Evolutionary conservation across 2,113 vertebrate species (phyloP).

Genomic region (Hyperoodon ampullatus): DNA sequence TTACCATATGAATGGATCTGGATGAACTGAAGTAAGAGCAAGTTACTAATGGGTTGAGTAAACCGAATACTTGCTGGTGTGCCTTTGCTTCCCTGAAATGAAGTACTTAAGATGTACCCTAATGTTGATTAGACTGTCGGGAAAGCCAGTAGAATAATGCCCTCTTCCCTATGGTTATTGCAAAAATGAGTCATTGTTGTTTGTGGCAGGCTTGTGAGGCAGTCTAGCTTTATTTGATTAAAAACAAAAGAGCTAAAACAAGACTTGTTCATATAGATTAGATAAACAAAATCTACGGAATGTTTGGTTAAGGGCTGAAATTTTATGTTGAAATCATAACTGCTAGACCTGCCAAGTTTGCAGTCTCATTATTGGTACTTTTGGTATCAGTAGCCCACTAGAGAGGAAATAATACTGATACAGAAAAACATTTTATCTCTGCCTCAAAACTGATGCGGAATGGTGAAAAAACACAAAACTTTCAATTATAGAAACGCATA

Average conservation of each 20-base stretch:
- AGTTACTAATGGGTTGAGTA: neutral
- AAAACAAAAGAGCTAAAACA: slow-evolving; percentile 39
- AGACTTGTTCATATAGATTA: neutral
- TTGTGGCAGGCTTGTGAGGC: neutral
- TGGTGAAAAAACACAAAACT: neutral
- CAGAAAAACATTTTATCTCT: slow-evolving; percentile 1
- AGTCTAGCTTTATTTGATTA: slow-evolving; percentile 45
- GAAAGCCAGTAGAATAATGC: neutral
- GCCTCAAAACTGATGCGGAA: neutral
- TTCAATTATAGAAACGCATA: neutral
- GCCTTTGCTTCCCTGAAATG: neutral
- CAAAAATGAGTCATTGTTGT: neutral
- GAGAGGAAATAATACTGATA: neutral
- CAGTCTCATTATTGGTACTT: neutral
- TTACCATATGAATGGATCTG: neutral
- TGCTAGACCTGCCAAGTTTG: neutral
- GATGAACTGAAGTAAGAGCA: neutral
- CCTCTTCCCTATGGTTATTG: neutral
- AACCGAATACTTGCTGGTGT: neutral
- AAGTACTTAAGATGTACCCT: neutral
- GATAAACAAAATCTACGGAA: neutral
- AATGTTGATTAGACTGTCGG: neutral
- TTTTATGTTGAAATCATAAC: neutral
- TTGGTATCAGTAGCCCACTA: neutral
- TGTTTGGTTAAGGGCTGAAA: neutral